These are phyloP conservation scores for Siniperca scherzeri DNA, from an alignment of 2,797 vertebrate species.

Conservation along the genomic window DNA sequence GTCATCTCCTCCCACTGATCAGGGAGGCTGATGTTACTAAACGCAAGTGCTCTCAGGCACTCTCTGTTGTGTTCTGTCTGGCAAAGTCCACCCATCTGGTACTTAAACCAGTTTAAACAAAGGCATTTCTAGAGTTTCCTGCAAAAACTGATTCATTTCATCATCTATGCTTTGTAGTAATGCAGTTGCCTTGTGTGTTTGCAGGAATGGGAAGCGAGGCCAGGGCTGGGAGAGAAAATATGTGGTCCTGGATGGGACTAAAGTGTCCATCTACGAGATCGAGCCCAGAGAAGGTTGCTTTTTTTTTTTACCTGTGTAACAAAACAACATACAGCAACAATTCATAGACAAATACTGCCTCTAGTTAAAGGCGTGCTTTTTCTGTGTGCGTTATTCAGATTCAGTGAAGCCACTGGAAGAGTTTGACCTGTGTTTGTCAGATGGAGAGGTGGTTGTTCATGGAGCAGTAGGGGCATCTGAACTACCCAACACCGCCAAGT, in stretches of 20 bases:
- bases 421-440: constrained; percentile 96
- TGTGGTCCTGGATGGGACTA: constrained; percentile 95
- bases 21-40: constrained; percentile 31
- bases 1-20: constrained; percentile 28
- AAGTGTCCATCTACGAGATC: constrained; percentile 94
- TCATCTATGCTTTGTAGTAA: neutral
- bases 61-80: constrained; percentile 14
- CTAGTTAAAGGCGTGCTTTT: neutral
- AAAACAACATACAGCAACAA: neutral
- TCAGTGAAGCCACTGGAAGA: constrained; percentile 95
- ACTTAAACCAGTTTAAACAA: constrained; percentile 22
- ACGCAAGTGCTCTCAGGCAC: constrained; percentile 14
- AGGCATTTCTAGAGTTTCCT: constrained; percentile 2
- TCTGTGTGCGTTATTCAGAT: constrained; percentile 79
- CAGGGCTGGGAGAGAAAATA: constrained; percentile 99
- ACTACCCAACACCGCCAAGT: constrained; percentile 95
- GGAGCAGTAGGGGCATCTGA: constrained; percentile 96
- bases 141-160: neutral
- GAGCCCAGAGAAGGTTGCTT: constrained; percentile 96
- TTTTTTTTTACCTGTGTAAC: neutral
- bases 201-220: constrained; percentile 96
- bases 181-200: constrained; percentile 37
- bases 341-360: neutral
- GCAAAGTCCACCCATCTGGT: constrained; percentile 7
- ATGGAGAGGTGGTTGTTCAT: constrained; percentile 96